Base-by-base conservation (phyloP, 1,140 invertebrate genomes). In the Drosophila sechellia region DNA sequence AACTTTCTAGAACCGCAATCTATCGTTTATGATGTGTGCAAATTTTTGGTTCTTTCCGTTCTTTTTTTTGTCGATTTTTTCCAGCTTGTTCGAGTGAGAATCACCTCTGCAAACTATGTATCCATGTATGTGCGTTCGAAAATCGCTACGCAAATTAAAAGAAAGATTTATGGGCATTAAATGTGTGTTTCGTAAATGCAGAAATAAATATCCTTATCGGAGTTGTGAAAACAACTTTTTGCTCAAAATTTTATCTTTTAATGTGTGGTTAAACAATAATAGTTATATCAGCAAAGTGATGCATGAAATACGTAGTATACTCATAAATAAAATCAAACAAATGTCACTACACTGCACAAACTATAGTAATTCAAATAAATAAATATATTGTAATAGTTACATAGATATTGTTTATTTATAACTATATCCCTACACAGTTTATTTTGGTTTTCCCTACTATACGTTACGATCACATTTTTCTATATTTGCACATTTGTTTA, bases 21-120 rank as follows among this genome's bases (percentile, higher is more conserved):
- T 45, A 73, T 80, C 61, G 79, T 84, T 84, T 85, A 84, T 84
- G 56, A 72, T 70, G 76, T 79, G 80, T 83, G 70, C 79, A 63
- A 79, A 74, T 53, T 64, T 64, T 79, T 45, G 50, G 48, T 20
- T 8, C 6, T 35, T 43, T 70, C 46, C 20, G 37, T 37, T 17
- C 17, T 17, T 4, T 20, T 25, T 25, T 34, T 39, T 0, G 31
- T 31, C 6, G 31, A 31, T 45, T 25, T 40, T 22, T 20, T 34
- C 12, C 39, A 49, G 40, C 31, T 20, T 39, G 37, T 13, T 17
- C 46, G 61, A 54, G 42, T 66, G 57, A 46, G 64, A 78, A 84
- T 73, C 56, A 48, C 40, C 53, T 54, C 15, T 20, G 60, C 27
- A 68, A 68, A 53, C 76, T 76, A 4, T 58, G 58, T 43, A 0